phyloP scores from a whole-genome alignment of 1,140 invertebrate species.

The Lanistes nyassanus region DNA sequence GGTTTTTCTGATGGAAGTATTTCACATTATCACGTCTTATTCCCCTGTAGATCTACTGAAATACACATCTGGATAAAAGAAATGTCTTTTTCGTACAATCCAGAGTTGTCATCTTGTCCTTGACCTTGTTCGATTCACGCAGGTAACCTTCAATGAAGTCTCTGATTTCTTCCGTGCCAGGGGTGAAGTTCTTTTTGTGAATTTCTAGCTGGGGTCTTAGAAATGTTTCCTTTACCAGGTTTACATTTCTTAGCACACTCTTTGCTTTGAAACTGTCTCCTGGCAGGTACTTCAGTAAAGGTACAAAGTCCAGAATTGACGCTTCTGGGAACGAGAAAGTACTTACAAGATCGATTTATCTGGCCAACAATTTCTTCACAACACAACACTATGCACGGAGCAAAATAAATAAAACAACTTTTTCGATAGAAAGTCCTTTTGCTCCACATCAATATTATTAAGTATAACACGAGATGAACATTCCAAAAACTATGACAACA shows the following conservation, averaged over 20 bases:
- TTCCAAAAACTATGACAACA: no score
- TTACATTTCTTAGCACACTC: conserved; percentile 20
- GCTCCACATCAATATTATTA: no score
- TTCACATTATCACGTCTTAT: no score
- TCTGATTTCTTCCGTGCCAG: conserved; percentile 14
- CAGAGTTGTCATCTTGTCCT: conserved; percentile 12
- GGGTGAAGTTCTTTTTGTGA: neutral
- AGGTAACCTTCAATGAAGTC: conserved; percentile 43
- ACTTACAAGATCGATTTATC: no score
- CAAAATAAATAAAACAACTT: no score
- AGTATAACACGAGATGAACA: no score
- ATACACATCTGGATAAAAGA: no score
- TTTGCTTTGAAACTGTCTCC: conserved; percentile 31
- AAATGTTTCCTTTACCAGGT: neutral
- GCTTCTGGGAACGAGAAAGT: neutral
- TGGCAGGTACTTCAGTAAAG: conserved; percentile 34
- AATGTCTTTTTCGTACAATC: neutral
- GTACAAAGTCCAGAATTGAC: conserved; percentile 27
- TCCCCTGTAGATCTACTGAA: no score
- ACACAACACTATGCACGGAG: no score
- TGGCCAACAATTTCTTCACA: no score
- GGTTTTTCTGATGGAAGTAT: no score
- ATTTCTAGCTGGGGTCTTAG: neutral
- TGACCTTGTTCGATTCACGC: conserved; percentile 8
- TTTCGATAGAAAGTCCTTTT: no score